Evolutionary conservation across 1,140 invertebrate species (phyloP).

Genomic region (Drosophila orena): DNA sequence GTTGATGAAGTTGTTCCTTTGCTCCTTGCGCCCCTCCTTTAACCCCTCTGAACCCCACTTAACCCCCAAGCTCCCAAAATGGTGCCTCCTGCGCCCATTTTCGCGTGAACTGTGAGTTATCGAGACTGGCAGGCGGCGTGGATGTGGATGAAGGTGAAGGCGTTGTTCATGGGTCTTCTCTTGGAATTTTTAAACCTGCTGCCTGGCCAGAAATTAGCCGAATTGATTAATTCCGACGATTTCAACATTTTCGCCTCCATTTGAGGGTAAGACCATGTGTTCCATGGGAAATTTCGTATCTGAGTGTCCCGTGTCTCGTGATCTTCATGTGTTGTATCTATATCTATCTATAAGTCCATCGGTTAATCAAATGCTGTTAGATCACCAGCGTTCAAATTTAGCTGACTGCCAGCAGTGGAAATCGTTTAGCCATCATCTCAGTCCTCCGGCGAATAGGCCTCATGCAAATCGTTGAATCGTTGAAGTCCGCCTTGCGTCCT

Average conservation of each 20-base stretch:
- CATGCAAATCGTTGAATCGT: background rate
- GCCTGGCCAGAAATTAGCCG: slow-evolving; percentile 12
- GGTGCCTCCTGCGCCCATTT: slow-evolving; percentile 1
- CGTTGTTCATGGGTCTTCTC: too few relatives aligned
- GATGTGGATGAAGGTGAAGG: background rate
- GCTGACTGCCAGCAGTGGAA: background rate
- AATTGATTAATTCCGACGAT: slow-evolving; percentile 6
- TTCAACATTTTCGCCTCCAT: too few relatives aligned
- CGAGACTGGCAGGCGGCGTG: slow-evolving; percentile 10
- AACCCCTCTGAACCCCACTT: background rate
- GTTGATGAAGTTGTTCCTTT: slow-evolving; percentile 44
- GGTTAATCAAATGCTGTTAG: too few relatives aligned
- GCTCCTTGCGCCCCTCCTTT: background rate
- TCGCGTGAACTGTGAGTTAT: slow-evolving; percentile 26
- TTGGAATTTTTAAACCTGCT: too few relatives aligned
- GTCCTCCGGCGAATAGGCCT: too few relatives aligned
- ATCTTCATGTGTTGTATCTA: too few relatives aligned
- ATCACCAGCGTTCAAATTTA: background rate
- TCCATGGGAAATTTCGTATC: too few relatives aligned
- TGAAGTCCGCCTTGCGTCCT: too few relatives aligned
- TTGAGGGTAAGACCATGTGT: too few relatives aligned
- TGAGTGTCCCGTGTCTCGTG: too few relatives aligned
- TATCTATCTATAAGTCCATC: too few relatives aligned
- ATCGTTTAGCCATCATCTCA: background rate
- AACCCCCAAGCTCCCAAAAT: background rate